Evolutionary conservation across 2,888 invertebrate genomes (phyloP), one percentile per base, ranked within the genome.

Genomic region (Polyploca ridens): DNA sequence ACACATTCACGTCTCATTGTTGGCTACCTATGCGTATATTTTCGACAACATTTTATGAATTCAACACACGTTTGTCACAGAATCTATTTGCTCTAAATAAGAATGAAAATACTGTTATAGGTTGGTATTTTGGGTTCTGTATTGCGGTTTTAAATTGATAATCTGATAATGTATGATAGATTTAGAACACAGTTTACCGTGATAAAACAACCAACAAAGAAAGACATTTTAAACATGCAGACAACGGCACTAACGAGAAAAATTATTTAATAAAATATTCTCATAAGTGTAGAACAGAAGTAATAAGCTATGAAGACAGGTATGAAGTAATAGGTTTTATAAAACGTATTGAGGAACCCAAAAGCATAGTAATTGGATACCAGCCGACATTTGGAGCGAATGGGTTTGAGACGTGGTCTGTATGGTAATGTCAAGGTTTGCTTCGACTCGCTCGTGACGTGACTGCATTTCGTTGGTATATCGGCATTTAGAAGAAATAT

Each of bases 381-480:
- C 46, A 61, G 41, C 54, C 54, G 19, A 54, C 54, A 59, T 69
- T 65, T 60, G 19, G 58, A 62, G 65, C 67, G 66, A 66, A 49
- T 64, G 69, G 70, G 66, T 61, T 64, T 58, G 62, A 62, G 38
- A 60, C 69, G 66, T 62, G 64, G 16, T 27, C 33, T 61, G 63
- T 33, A 46, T 62, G 65, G 49, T 76, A 78, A 77, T 78, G 76
- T 75, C 78, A 78, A 73, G 75, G 78, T 54, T 54, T 54, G 19
- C 16, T 19, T 54, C 54, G 54, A 54, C 10, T 54, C 54, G 19
- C 69, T 65, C 44, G 72, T 54, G 8, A 27, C 66, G 77, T 72
- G 78, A 71, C 33, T 71, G 71, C 59, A 75, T 75, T 75, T 64
- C 27, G 69, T 69, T 58, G 59, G 60, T 49, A 33, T n/a, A 58